Evolutionary conservation across 2,797 vertebrate species (phyloP).

Genomic region (Vipera latastei): DNA sequence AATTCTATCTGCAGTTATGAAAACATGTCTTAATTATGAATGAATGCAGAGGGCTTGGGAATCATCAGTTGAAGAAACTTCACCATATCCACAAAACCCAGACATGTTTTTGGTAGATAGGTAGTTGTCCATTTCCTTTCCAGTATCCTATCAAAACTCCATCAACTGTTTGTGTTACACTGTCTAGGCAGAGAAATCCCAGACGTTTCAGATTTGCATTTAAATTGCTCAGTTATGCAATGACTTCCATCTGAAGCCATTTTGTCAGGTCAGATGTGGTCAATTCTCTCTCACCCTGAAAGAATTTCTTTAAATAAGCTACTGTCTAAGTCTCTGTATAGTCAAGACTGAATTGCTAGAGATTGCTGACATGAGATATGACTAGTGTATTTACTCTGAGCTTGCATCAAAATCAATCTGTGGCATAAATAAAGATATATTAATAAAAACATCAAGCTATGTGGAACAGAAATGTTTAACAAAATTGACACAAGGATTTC

Average conservation of each 20-base stretch:
- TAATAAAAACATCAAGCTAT: neutral
- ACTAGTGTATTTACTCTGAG: neutral
- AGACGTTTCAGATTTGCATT: neutral
- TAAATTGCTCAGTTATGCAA: neutral
- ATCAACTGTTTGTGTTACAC: slow-evolving; percentile 38
- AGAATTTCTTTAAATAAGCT: neutral
- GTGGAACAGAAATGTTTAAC: neutral
- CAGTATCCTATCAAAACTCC: slow-evolving; percentile 61
- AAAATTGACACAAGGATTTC: neutral
- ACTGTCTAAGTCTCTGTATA: neutral
- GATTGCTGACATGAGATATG: neutral
- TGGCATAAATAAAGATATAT: neutral
- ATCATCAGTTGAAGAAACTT: neutral
- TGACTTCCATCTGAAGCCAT: neutral
- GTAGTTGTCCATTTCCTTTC: slow-evolving; percentile 63
- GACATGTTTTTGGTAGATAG: slow-evolving; percentile 31
- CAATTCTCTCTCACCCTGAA: neutral
- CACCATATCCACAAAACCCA: neutral
- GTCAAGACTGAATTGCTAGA: neutral
- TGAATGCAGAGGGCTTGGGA: neutral
- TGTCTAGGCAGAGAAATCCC: neutral
- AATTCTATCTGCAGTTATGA: neutral
- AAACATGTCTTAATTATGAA: neutral
- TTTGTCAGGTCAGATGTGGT: neutral
- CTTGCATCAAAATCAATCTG: neutral